phyloP scores from a whole-genome alignment of 2,797 vertebrate genomes.

The Emydoidea blandingii region DNA sequence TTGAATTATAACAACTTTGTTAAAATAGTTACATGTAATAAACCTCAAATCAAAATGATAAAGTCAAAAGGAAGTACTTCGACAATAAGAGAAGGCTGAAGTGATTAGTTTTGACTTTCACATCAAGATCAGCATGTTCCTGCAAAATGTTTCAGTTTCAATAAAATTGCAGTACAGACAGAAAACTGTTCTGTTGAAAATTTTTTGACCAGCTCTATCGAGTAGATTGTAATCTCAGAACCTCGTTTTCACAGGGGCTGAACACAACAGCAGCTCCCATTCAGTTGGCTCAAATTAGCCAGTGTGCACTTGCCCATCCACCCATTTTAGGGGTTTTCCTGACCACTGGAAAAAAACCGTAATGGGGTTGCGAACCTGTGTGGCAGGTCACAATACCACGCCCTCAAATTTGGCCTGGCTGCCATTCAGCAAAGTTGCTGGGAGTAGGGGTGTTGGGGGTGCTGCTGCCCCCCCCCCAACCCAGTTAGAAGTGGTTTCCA shows the following conservation, averaged over 20 bases:
- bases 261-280: background rate
- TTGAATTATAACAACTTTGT: background rate
- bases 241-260: background rate
- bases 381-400: background rate
- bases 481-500: too few relatives aligned
- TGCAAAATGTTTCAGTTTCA: background rate
- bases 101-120: background rate
- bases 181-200: background rate
- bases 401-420: background rate
- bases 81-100: background rate
- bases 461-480: too few relatives aligned
- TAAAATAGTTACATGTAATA: background rate
- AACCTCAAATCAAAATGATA: background rate
- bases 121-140: background rate
- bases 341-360: background rate
- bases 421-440: too few relatives aligned
- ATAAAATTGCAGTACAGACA: background rate
- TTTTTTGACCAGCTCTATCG: background rate
- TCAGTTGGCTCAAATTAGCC: background rate
- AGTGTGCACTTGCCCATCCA: background rate
- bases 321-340: background rate
- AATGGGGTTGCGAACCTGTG: background rate
- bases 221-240: rapidly evolving
- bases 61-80: background rate
- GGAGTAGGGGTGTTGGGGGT: too few relatives aligned